Conservation (phyloP, 2,113 vertebrate species). For the Leptodactylus fuscus region DNA sequence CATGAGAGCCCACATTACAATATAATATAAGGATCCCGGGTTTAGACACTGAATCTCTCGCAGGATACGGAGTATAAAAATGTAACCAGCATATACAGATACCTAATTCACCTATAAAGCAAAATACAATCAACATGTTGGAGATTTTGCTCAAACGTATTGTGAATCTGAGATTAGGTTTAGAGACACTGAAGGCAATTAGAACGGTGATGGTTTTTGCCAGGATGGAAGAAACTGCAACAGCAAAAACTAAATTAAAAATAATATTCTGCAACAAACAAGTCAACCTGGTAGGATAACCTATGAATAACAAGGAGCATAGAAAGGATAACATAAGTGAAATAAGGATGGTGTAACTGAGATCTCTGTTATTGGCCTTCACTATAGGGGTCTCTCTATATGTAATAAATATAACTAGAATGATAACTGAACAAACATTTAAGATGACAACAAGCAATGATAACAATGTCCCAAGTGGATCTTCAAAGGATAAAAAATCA, state of each 20-base stretch:
- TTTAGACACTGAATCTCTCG: background rate
- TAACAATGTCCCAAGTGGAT: constrained; percentile 66
- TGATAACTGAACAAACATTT: constrained; percentile 53
- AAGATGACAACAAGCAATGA: constrained; percentile 60
- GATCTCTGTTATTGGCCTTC: constrained; percentile 66
- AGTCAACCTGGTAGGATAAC: constrained; percentile 63
- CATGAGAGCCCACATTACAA: constrained; percentile 49
- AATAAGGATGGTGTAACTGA: constrained; percentile 72
- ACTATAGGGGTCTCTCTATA: constrained; percentile 59
- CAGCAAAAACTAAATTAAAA: constrained; percentile 63
- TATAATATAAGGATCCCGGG: constrained; percentile 64
- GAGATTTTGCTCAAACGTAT: background rate
- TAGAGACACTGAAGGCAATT: constrained; percentile 64
- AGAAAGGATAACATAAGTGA: constrained; percentile 72
- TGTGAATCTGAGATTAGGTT: constrained; percentile 60
- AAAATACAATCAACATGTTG: background rate
- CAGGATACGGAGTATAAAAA: constrained; percentile 3
- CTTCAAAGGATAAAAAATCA: constrained; percentile 74
- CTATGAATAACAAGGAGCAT: constrained; percentile 73
- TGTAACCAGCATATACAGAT: background rate
- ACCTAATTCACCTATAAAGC: no score
- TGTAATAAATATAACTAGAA: constrained; percentile 62
- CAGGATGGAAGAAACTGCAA: constrained; percentile 36
- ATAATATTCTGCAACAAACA: constrained; percentile 64
- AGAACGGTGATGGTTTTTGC: constrained; percentile 66